These are phyloP conservation scores for Drymonia ruficornis DNA, from an alignment of 2,888 invertebrate species.

Conservation along the genomic window DNA sequence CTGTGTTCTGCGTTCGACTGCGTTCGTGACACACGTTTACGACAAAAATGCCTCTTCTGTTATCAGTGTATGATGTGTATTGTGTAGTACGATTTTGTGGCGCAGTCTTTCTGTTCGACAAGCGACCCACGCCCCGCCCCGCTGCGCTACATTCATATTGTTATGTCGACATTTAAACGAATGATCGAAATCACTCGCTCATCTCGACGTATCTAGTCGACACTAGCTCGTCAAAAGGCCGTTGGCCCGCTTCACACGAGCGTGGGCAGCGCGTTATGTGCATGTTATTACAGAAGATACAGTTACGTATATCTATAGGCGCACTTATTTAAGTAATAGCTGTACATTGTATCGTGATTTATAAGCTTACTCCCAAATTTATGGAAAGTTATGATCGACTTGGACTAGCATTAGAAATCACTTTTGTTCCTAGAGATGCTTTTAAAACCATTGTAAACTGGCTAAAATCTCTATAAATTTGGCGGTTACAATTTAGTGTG, in stretches of 20 bases:
- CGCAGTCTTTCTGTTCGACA: slow-evolving; percentile 16
- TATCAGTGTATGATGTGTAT: too few relatives aligned
- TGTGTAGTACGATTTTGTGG: background rate
- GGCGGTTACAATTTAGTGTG: too few relatives aligned
- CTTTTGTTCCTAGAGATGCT: too few relatives aligned
- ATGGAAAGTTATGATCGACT: too few relatives aligned
- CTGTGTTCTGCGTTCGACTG: too few relatives aligned
- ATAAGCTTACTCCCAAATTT: background rate
- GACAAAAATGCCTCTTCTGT: too few relatives aligned
- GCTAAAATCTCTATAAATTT: too few relatives aligned
- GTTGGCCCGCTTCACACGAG: slow-evolving; percentile 68
- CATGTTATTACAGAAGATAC: slow-evolving; percentile 59
- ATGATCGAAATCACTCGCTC: slow-evolving; percentile 46
- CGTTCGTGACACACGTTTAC: too few relatives aligned
- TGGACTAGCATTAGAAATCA: too few relatives aligned
- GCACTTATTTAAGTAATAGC: background rate
- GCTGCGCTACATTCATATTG: slow-evolving; percentile 48
- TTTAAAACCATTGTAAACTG: too few relatives aligned
- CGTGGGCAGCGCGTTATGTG: slow-evolving; percentile 69
- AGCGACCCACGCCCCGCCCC: slow-evolving; percentile 45
- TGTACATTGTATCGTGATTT: too few relatives aligned
- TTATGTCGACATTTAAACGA: slow-evolving; percentile 47
- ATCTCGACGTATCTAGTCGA: slow-evolving; percentile 53
- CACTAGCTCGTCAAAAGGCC: slow-evolving; percentile 64
- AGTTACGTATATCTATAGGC: slow-evolving; percentile 54